Base-by-base conservation (phyloP, 1,140 invertebrate species). In the Drosophila elegans region DNA sequence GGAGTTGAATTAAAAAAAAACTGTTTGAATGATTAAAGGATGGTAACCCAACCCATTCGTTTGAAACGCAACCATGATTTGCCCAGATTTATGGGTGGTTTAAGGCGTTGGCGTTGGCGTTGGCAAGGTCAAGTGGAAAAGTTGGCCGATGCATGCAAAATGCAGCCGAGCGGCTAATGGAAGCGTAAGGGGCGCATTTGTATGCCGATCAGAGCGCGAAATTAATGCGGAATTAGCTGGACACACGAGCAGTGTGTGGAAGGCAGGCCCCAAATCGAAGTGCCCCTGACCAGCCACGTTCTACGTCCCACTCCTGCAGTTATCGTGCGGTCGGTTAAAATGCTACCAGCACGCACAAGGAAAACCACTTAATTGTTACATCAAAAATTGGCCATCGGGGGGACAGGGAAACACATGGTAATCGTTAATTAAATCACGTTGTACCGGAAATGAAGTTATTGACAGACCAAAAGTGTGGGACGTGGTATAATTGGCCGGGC, bases 391-490 rank as follows among this genome's bases (percentile, higher is more conserved):
- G 9, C 3, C 5, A 10, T 16, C 3, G 25, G 3, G 9, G 27
- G 4, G 10, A n/a, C 2, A 21, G 27, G 36, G 39, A 11, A 13
- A 29, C 10, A 32, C 41, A 57, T 59, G 57, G 62, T 89, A 74
- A 83, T 88, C 84, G 76, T 88, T 83, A 89, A 88, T 88, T 89
- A 89, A 88, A 88, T 88, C 84, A 88, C 84, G 84, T 88, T 83
- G 80, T 74, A 63, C 56, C 62, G 61, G 72, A 88, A 88, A 89
- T 83, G 54, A 88, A 89, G 79, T 88, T 88, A 88, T 89, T 83
- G 84, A 88, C 84, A 74, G 48, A 63, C 53, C 55, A 54, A 77
- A 77, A 88, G 76, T 88, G 54, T 39, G 69, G 64, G 69, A 74
- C 76, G 76, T 83, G 84, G 76, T 53, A 61, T 83, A 83, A 88